Conservation (phyloP, 2,113 vertebrate species). For the Ceyx melanurus region DNA sequence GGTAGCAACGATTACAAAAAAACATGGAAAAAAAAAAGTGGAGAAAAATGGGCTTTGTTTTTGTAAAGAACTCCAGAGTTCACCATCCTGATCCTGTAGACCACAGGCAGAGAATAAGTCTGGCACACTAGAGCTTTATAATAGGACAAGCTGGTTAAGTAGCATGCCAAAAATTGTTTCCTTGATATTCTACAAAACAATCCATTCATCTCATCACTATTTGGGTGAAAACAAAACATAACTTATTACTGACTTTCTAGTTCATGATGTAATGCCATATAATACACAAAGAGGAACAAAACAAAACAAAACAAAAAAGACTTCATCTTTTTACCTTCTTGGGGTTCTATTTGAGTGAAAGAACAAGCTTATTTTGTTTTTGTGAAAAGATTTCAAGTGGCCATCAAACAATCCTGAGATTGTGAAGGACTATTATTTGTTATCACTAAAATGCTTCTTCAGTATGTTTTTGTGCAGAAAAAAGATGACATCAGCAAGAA, state of each 20-base stretch:
- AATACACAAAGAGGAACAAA: neutral
- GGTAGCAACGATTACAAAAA: neutral
- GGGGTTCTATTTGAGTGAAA: neutral
- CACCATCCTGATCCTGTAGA: neutral
- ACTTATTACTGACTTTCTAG: slow-evolving; percentile 16
- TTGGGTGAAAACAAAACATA: slow-evolving; percentile 13
- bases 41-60: neutral
- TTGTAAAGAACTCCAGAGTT: neutral
- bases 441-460: neutral
- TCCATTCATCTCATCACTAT: neutral
- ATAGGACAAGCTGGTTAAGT: neutral
- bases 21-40: neutral
- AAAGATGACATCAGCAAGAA: neutral
- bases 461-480: neutral
- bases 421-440: neutral
- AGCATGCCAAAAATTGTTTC: slow-evolving; percentile 12
- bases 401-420: neutral
- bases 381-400: neutral
- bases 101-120: neutral
- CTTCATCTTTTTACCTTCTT: slow-evolving; percentile 30
- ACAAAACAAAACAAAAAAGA: neutral
- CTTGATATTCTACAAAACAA: slow-evolving; percentile 22
- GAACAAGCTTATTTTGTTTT: slow-evolving; percentile 10
- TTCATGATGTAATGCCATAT: neutral
- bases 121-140: slow-evolving; percentile 9